phyloP scores from a whole-genome alignment of 2,888 invertebrate genomes.

The Mythimna lalbum region DNA sequence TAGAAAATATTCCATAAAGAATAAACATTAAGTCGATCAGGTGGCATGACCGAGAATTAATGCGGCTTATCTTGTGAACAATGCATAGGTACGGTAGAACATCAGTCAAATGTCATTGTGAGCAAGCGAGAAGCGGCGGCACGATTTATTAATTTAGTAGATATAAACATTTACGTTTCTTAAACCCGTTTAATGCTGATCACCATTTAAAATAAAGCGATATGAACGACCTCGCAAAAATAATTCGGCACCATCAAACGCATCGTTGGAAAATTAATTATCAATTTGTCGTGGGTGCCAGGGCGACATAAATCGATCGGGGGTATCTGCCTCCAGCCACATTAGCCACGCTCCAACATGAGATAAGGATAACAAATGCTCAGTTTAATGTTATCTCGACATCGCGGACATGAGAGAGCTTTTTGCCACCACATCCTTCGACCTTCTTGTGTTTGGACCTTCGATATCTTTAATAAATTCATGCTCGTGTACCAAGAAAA shows the following conservation, averaged over 20 bases:
- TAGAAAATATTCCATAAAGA: constrained; percentile 22
- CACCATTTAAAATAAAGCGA: constrained; percentile 72
- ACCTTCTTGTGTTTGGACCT: constrained; percentile 78
- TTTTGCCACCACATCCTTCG: constrained; percentile 89
- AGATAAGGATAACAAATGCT: constrained; percentile 91
- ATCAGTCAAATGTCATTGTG: constrained; percentile 77
- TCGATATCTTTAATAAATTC: constrained; percentile 73
- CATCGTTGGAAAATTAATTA: constrained; percentile 88
- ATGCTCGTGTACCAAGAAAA: constrained; percentile 59
- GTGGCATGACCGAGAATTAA: constrained; percentile 80
- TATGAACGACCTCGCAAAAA: constrained; percentile 80
- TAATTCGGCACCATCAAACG: constrained; percentile 89
- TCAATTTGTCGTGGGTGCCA: constrained; percentile 90
- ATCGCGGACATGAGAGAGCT: constrained; percentile 90
- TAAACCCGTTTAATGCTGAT: constrained; percentile 77
- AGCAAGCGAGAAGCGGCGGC: constrained; percentile 53
- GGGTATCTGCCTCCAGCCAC: constrained; percentile 87
- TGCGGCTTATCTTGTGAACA: constrained; percentile 83
- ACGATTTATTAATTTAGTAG: constrained; percentile 64
- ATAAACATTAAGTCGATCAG: constrained; percentile 69
- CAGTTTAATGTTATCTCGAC: constrained; percentile 90
- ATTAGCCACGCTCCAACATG: constrained; percentile 88
- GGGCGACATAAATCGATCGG: constrained; percentile 90
- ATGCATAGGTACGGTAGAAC: constrained; percentile 76
- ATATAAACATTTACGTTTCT: constrained; percentile 59